Evolutionary conservation across 2,797 vertebrate species (phyloP).

Genomic region (Cirrhinus mrigala): DNA sequence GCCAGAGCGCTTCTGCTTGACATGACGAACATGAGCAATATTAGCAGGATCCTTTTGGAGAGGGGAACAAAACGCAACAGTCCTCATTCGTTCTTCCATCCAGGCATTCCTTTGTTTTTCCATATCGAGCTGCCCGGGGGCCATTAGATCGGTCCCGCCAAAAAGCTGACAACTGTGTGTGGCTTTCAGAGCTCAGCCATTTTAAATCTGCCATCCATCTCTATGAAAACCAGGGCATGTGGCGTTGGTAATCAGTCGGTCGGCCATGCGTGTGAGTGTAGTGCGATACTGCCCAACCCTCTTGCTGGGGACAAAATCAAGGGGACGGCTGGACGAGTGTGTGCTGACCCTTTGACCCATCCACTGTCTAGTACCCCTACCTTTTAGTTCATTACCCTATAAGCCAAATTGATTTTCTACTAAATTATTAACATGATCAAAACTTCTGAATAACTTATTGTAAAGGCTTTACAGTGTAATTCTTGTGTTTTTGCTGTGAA

Average conservation of each 20-base stretch:
- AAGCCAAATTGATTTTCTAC: neutral
- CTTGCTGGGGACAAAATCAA: constrained; percentile 37
- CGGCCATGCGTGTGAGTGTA: constrained; percentile 35
- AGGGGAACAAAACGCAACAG: constrained; percentile 11
- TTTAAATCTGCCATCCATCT: constrained; percentile 67
- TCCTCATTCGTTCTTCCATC: constrained; percentile 17
- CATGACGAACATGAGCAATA: constrained; percentile 13
- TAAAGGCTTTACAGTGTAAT: neutral
- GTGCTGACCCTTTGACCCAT: neutral
- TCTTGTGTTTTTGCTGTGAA: neutral
- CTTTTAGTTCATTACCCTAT: neutral
- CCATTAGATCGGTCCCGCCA: constrained; percentile 43
- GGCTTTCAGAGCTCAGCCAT: constrained; percentile 55
- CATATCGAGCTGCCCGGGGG: constrained; percentile 26
- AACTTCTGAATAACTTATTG: neutral
- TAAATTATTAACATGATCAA: too few relatives aligned
- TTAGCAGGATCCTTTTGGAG: constrained; percentile 29
- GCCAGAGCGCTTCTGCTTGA: constrained; percentile 29
- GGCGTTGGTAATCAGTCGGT: constrained; percentile 68
- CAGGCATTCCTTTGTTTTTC: constrained; percentile 44
- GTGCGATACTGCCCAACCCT: constrained; percentile 27
- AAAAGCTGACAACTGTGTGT: constrained; percentile 46
- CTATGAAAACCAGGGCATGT: constrained; percentile 67
- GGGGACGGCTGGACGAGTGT: neutral
- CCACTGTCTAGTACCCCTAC: neutral